These are phyloP conservation scores for Hippocampus mohnikei DNA, from an alignment of 2,113 vertebrate species.

Conservation along the genomic window DNA sequence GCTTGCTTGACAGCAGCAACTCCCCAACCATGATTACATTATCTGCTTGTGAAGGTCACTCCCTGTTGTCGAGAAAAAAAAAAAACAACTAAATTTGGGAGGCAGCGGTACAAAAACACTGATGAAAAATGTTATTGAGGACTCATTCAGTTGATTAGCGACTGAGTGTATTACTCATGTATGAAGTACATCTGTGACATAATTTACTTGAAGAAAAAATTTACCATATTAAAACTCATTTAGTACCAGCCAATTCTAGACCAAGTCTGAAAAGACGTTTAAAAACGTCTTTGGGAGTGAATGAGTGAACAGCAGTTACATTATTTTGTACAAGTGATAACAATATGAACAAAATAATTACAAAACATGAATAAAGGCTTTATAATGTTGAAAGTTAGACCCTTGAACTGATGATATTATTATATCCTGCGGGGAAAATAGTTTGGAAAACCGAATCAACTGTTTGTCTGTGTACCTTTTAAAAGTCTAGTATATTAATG, in stretches of 20 bases:
- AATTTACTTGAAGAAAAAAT: not conserved
- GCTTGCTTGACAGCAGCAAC: conserved; percentile 66
- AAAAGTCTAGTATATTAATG: not conserved
- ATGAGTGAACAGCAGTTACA: not conserved
- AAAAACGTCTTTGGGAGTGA: not conserved
- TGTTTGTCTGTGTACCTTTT: not conserved
- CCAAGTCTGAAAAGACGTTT: too few species aligned
- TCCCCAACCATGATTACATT: conserved; percentile 76
- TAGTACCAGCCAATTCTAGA: too few species aligned
- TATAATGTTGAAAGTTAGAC: not conserved
- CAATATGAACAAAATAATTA: not conserved
- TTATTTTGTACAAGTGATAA: not conserved
- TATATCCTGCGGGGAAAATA: not conserved
- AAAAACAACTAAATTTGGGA: conserved; percentile 14
- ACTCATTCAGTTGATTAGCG: not conserved
- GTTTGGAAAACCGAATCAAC: not conserved
- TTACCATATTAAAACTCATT: too few species aligned
- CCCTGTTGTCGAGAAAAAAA: conserved; percentile 12
- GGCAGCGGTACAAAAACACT: not conserved
- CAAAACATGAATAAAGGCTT: not conserved
- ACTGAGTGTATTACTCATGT: not conserved
- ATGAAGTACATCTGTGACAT: not conserved
- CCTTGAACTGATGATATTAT: not conserved
- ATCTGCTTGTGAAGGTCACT: conserved; percentile 70
- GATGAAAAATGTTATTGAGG: not conserved